Percentiles rank a stretch among this genome's conserved stretches.
Conservation (phyloP, 2,888 invertebrate genomes). For the Drosophila kokeensis region DNA sequence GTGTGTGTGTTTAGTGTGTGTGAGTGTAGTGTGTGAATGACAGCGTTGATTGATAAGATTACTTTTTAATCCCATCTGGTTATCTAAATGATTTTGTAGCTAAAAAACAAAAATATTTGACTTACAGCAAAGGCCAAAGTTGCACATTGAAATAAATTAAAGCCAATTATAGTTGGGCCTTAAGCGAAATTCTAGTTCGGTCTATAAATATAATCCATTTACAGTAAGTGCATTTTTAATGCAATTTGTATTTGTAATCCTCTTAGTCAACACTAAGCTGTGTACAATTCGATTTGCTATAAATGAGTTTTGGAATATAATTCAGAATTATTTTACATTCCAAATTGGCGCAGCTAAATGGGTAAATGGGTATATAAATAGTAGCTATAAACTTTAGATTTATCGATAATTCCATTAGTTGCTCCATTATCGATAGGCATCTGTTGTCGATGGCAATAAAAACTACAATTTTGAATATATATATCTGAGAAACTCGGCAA, state of each 20-base stretch:
- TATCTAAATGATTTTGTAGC: not conserved
- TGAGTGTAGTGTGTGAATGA: constrained; percentile 18
- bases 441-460: accelerated
- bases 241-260: not conserved
- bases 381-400: not conserved
- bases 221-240: not conserved
- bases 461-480: not conserved
- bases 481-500: not conserved
- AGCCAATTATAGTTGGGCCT: not conserved
- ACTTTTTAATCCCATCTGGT: not conserved
- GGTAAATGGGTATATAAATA: not conserved
- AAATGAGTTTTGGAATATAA: not conserved
- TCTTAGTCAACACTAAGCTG: not conserved
- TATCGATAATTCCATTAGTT: not conserved
- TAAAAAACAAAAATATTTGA: not conserved
- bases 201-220: not conserved
- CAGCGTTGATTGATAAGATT: constrained; percentile 52
- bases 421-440: not conserved
- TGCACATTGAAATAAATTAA: not conserved
- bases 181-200: not conserved
- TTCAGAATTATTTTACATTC: no score
- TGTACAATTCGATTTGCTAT: not conserved
- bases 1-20: not conserved
- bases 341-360: not conserved
- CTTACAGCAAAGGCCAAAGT: not conserved